Percentiles rank a stretch among this genome's conserved stretches.
phyloP scores from a whole-genome alignment of 2,888 invertebrate genomes.

The Caenorhabditis imperialis region DNA sequence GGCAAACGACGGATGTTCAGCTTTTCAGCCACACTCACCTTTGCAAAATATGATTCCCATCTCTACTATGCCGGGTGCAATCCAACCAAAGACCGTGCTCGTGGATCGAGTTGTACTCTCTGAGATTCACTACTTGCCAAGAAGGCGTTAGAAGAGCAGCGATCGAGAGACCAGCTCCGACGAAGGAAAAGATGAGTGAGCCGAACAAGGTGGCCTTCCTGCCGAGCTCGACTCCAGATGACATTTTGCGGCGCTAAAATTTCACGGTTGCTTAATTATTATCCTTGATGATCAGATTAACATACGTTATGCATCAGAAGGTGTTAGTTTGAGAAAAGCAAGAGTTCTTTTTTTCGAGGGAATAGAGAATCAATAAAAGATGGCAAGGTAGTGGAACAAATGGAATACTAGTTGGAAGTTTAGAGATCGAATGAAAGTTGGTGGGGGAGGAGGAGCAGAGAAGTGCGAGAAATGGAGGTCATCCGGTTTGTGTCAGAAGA shows the following conservation, averaged over 20 bases:
- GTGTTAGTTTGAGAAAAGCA: neutral
- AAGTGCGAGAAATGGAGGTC: slow-evolving; percentile 14
- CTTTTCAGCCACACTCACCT: too few relatives aligned
- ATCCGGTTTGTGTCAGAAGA: too few relatives aligned
- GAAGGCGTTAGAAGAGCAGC: slow-evolving; percentile 76
- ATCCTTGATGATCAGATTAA: neutral
- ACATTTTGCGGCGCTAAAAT: slow-evolving; percentile 64
- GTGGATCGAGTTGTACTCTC: slow-evolving; percentile 77
- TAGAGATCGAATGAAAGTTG: slow-evolving; percentile 4
- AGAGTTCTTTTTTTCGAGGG: too few relatives aligned
- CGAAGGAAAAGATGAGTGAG: slow-evolving; percentile 70
- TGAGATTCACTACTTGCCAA: slow-evolving; percentile 77
- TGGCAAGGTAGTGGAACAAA: neutral
- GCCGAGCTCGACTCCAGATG: slow-evolving; percentile 56
- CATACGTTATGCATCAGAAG: slow-evolving; percentile 17
- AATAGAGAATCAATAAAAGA: slow-evolving; percentile 36
- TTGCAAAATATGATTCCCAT: slow-evolving; percentile 74
- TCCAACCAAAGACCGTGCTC: slow-evolving; percentile 77
- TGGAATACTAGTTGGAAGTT: slow-evolving; percentile 10
- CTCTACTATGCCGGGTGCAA: slow-evolving; percentile 75
- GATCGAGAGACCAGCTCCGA: slow-evolving; percentile 76
- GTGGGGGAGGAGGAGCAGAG: slow-evolving; percentile 4
- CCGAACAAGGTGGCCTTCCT: slow-evolving; percentile 69
- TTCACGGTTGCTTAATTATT: too few relatives aligned
- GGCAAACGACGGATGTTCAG: too few relatives aligned